These are phyloP conservation scores for Rallus crepitans DNA, from an alignment of 2,797 vertebrate genomes.

Conservation along the genomic window DNA sequence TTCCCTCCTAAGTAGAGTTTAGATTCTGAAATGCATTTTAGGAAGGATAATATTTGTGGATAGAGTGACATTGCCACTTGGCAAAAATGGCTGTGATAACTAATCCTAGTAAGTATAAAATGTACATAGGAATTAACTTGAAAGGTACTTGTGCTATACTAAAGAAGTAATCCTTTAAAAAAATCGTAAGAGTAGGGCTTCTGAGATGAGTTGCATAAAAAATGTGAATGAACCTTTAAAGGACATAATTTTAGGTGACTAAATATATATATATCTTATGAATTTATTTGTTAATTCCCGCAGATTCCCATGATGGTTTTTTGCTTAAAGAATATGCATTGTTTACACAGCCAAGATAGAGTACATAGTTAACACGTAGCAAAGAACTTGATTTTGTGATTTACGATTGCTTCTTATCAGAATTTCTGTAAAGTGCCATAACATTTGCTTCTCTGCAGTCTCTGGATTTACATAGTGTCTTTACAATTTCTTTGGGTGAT, in stretches of 20 bases:
- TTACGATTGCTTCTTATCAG: not conserved
- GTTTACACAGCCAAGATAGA: not conserved
- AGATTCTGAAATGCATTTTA: not conserved
- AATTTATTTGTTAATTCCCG: not conserved
- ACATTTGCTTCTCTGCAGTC: not conserved
- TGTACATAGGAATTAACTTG: not conserved
- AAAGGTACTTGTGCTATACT: not conserved
- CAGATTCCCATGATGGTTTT: not conserved
- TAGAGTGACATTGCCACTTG: not conserved
- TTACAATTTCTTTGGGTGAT: not conserved
- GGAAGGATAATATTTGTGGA: not conserved
- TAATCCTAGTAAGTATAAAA: not conserved
- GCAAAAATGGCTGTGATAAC: not conserved
- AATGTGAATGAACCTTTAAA: not conserved
- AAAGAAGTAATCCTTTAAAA: not conserved
- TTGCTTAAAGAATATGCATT: not conserved
- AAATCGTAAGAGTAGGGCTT: not conserved
- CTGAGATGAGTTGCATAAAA: not conserved
- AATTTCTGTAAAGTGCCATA: not conserved
- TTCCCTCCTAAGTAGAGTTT: not conserved
- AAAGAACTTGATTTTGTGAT: not conserved
- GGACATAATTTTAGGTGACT: not conserved
- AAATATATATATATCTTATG: rapidly evolving
- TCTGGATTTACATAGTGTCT: not conserved
- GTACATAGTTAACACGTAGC: not conserved